Percentiles rank a stretch among this genome's conserved stretches.
Conservation (phyloP, 2,888 invertebrate genomes). For the Leptopilina myrica region DNA sequence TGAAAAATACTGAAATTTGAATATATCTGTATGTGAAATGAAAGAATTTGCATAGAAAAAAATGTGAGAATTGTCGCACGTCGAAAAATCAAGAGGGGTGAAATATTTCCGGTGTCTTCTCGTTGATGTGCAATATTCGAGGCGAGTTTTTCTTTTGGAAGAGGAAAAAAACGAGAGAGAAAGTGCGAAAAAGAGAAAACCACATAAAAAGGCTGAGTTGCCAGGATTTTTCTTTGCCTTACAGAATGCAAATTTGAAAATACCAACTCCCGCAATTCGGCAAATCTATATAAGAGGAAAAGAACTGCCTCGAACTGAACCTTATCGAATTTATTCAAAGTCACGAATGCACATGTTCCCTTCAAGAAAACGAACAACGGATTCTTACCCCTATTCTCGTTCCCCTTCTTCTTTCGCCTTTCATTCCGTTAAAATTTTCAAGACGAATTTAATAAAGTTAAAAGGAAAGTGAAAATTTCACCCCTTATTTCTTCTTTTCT, state of each 20-base stretch:
- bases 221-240: conserved; percentile 50
- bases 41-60: conserved; percentile 8
- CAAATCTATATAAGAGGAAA: conserved; percentile 52
- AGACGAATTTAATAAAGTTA: conserved; percentile 66
- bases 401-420: conserved; percentile 43
- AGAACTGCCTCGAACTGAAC: conserved; percentile 48
- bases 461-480: conserved; percentile 57
- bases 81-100: conserved; percentile 56
- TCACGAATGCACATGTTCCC: conserved; percentile 60
- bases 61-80: conserved; percentile 38
- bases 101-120: conserved; percentile 48
- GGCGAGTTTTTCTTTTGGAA: neutral
- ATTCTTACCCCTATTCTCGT: conserved; percentile 8
- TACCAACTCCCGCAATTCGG: conserved; percentile 44
- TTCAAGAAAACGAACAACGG: conserved; percentile 52
- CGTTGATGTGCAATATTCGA: conserved; percentile 31
- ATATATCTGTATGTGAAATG: conserved; percentile 7
- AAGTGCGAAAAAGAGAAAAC: neutral
- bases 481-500: conserved; percentile 13
- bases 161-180: conserved; percentile 45
- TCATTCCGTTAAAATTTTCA: conserved; percentile 57
- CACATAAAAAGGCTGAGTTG: conserved; percentile 45
- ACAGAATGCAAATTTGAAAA: conserved; percentile 55
- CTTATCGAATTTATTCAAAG: conserved; percentile 67
- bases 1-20: conserved; percentile 8